Base-by-base conservation (phyloP, 2,888 invertebrate species). In the Orchesellides sinensis region DNA sequence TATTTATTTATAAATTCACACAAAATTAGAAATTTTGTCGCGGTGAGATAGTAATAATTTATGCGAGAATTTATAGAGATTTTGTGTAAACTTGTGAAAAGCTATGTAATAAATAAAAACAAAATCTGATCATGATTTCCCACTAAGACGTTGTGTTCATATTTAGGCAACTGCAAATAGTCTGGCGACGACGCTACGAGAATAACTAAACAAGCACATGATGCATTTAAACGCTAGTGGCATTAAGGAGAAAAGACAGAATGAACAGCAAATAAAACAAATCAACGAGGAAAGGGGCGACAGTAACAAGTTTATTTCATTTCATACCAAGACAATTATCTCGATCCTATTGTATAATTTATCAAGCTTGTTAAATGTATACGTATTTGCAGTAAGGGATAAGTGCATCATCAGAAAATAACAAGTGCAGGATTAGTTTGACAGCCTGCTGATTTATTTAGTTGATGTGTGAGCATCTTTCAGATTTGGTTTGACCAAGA, bases 381-480 rank as follows among this genome's bases (percentile, higher is more conserved):
- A 4, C 10, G 47, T 17, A n/a, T 6, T 47, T 47, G 47, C 8
- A 47, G n/a, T 47, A 14, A 12, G 47, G 47, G n/a, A n/a, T n/a
- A 17, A 54, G 54, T 17, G 12, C 54, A 54, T 10, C 40, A 40
- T 6, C 32, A 8, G 61, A 2, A 17, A 29, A n/a, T n/a, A 29
- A n/a, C 12, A 32, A 27, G 25, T n/a, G 14, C 61, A 10, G 49
- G 63, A 69, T 69, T 68, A 61, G 35, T 77, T 77, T 69, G 69
- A 77, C 77, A 77, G 27, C 52, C 23, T 56, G 59, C 66, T 66
- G 56, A 75, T 66, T 66, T 59, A 68, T 75, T 75, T 75, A 52
- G 2, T 52, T 17, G 52, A 17, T 52, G 1, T 21, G 52, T 52
- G 1, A 10, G 3, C 19, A 8, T 52, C 2, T 17, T 40, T n/a